Evolutionary conservation across 2,797 vertebrate genomes (phyloP).

Genomic region (Alca torda): DNA sequence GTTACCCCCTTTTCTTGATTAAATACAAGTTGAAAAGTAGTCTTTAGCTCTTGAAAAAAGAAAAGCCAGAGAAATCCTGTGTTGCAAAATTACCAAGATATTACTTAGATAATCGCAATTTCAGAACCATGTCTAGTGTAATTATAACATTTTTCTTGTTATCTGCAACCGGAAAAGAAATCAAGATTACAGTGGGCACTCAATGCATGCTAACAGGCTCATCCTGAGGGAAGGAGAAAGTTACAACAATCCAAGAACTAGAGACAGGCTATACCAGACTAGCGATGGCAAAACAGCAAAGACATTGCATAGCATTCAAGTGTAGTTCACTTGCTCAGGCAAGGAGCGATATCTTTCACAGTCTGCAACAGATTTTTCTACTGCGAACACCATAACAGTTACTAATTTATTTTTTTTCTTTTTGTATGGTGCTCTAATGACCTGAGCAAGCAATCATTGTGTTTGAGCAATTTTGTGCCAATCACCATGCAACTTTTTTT

Average conservation of each 20-base stretch:
- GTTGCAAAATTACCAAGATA: neutral
- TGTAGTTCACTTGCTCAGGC: neutral
- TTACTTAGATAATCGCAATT: conserved; percentile 8
- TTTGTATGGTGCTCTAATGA: neutral
- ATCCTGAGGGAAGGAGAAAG: neutral
- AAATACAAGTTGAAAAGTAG: neutral
- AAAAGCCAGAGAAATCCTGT: neutral
- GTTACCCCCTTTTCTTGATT: neutral
- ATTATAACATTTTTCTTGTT: conserved; percentile 38
- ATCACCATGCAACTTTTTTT: neutral
- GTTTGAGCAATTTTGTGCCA: neutral
- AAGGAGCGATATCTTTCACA: neutral
- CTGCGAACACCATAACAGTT: neutral
- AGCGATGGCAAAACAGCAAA: neutral
- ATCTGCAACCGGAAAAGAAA: neutral
- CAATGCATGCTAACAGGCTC: neutral
- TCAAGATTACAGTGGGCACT: neutral
- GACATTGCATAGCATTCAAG: neutral
- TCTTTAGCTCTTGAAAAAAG: neutral
- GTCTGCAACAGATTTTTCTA: neutral
- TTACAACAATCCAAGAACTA: neutral
- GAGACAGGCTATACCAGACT: neutral
- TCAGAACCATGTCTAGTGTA: neutral
- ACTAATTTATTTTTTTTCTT: neutral
- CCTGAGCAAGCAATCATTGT: neutral